Conservation (phyloP, 1,140 invertebrate genomes). For the Saccostrea cuccullata region DNA sequence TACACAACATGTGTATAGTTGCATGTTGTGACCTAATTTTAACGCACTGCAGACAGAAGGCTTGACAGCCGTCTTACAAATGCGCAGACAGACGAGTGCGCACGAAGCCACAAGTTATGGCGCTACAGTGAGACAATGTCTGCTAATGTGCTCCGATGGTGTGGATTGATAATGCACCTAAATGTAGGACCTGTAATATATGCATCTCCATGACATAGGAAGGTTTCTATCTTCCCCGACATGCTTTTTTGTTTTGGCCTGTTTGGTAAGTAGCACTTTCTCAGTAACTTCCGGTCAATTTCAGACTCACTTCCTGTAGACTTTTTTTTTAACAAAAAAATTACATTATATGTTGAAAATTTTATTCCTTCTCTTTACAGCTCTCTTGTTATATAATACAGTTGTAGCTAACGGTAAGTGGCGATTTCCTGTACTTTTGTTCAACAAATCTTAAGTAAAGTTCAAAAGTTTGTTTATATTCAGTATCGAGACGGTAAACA, state of each 20-base stretch:
- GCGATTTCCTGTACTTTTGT: constrained; percentile 1
- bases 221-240: constrained; percentile 37
- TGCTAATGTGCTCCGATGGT: background rate
- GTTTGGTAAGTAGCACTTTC: constrained; percentile 31
- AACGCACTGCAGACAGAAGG: constrained; percentile 20
- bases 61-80: constrained; percentile 29
- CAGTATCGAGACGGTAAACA: constrained; percentile 23
- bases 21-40: constrained; percentile 43
- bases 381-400: constrained; percentile 42
- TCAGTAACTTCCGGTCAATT: constrained; percentile 15
- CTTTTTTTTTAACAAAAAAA: background rate
- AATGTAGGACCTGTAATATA: constrained; percentile 7
- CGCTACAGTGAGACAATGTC: constrained; percentile 32
- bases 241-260: constrained; percentile 45
- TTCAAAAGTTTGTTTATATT: constrained; percentile 33
- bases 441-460: constrained; percentile 15
- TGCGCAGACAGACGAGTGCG: constrained; percentile 38
- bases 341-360: constrained; percentile 1
- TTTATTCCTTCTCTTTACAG: constrained; percentile 26
- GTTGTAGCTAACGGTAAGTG: constrained; percentile 40
- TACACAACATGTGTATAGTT: constrained; percentile 31
- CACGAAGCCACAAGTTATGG: constrained; percentile 39
- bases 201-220: constrained; percentile 34
- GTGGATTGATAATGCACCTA: constrained; percentile 35
- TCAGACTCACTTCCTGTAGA: constrained; percentile 29